Evolutionary conservation across 2,888 invertebrate genomes (phyloP), one percentile per base, ranked within the genome.

Genomic region (Sisyra nigra): DNA sequence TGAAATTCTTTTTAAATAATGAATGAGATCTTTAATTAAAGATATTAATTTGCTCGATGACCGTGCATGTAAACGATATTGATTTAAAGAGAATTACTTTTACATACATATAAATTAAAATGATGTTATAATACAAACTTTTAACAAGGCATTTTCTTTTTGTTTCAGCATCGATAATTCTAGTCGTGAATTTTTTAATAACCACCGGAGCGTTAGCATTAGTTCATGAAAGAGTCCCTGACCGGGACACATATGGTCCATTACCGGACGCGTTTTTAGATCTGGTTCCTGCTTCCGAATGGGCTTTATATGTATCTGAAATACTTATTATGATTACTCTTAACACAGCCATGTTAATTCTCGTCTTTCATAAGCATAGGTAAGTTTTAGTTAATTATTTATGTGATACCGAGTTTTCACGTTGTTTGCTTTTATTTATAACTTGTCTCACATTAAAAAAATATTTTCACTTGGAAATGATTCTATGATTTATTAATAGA

Each of bases 291-390:
- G 72, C 80, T 46, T 68, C 76, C 51, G 80, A 81, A 57, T 85
- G 85, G 84, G 87, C 81, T 33, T 72, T 91, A 44, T 72, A 74
- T 57, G 80, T 84, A 46, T 87, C 87, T 43, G 91, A 92, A 66
- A 77, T 85, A 62, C 70, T 89, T 53, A 88, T 91, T 58, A 83
- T 91, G 71, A 66, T 82, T 55, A 77, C 80, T 49, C 80, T 85
- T 50, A 79, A 77, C 55, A 72, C 79, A 43, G 79, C 84, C 49
- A 72, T 84, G 64, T 61, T 84, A 50, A 74, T 87, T 52, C 74
- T 88, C 51, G 65, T 87, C 55, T 77, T 88, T 62, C 91, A 92
- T 67, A 85, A 82, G 60, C 84, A 89, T 67, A 79, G 87, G 79
- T 76, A 59, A 55, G 53, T 41, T 24, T 29, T 34, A 10, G 9